Conservation (phyloP, 2,113 vertebrate species). For the Entelurus aequoreus region DNA sequence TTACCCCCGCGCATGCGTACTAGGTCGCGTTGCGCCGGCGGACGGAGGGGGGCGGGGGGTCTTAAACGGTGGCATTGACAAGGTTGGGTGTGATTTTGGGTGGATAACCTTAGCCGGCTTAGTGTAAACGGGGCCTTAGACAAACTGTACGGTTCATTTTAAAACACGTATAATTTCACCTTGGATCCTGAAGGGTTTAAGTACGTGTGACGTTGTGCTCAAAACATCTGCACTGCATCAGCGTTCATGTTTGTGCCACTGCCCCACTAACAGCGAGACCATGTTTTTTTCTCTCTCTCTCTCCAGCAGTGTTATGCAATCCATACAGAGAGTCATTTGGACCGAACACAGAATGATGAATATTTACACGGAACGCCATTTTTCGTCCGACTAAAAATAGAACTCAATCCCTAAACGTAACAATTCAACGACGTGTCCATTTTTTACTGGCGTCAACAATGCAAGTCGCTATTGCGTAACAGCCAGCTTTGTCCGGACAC, state of each 20-base stretch:
- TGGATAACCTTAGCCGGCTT: no score
- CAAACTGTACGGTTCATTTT: background rate
- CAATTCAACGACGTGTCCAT: background rate
- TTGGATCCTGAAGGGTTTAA: background rate
- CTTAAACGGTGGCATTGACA: no score
- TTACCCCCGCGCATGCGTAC: no score
- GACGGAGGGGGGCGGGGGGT: no score
- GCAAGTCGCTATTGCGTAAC: constrained; percentile 52
- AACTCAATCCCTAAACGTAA: background rate
- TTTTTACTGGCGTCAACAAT: background rate
- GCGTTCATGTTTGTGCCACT: constrained; percentile 51
- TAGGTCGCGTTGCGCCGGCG: no score
- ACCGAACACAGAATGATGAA: background rate
- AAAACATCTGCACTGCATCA: constrained; percentile 22
- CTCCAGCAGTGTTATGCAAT: constrained; percentile 51
- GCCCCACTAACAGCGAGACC: constrained; percentile 46
- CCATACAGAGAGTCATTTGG: constrained; percentile 1
- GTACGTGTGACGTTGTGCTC: constrained; percentile 11
- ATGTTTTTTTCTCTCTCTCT: background rate
- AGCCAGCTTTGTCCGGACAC: constrained; percentile 28
- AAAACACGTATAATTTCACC: background rate
- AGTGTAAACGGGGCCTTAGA: background rate
- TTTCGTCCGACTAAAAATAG: background rate
- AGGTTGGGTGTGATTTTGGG: no score
- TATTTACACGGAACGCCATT: background rate